These are phyloP conservation scores for Narcine bancroftii DNA, from an alignment of 2,113 vertebrate genomes.

Conservation along the genomic window DNA sequence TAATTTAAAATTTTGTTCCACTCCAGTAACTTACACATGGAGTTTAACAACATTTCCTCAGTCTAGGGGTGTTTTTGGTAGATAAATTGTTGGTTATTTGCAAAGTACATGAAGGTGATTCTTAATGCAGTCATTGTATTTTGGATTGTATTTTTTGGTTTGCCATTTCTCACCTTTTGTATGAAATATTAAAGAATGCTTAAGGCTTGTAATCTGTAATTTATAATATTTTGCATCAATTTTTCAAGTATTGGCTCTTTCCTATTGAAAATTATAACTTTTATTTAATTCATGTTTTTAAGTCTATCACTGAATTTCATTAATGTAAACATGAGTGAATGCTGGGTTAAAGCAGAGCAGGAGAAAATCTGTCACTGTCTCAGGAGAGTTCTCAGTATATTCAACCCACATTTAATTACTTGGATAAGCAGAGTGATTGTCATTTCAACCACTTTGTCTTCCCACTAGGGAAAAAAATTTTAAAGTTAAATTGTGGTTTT, in stretches of 20 bases:
- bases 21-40: not conserved
- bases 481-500: not conserved
- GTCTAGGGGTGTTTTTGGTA: not conserved
- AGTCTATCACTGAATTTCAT: not conserved
- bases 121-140: not conserved
- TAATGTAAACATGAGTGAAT: not conserved
- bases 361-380: no score
- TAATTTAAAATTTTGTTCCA: not conserved
- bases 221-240: not conserved
- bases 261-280: not conserved
- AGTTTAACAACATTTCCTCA: not conserved
- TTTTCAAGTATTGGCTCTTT: not conserved
- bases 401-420: no score
- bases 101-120: not conserved
- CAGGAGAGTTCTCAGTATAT: no score
- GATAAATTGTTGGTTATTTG: not conserved
- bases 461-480: not conserved
- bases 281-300: not conserved
- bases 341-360: no score
- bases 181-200: not conserved
- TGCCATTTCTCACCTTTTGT: not conserved
- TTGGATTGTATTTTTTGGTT: not conserved
- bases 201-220: not conserved
- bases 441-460: not conserved
- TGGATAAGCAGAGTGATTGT: no score